phyloP scores from a whole-genome alignment of 2,113 vertebrate species.

The Capreolus pygargus region DNA sequence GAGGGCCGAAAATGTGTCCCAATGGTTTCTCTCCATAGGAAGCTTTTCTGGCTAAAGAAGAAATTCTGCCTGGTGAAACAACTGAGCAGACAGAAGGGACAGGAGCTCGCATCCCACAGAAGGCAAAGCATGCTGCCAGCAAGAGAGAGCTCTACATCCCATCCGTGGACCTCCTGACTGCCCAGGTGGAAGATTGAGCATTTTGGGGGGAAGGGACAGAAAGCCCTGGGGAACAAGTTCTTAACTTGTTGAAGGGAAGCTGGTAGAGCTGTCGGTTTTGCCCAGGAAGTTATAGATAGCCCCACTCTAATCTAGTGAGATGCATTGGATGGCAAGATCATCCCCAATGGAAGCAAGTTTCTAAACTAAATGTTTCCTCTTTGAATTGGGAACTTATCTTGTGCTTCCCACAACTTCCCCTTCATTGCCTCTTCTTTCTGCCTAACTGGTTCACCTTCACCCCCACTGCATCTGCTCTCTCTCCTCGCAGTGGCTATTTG shows the following conservation, averaged over 20 bases:
- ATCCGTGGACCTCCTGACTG: constrained; percentile 95
- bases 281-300: neutral
- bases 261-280: no score
- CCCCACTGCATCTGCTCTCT: neutral
- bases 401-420: neutral
- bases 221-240: neutral
- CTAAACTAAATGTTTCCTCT: neutral
- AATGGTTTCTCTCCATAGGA: constrained; percentile 68
- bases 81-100: constrained; percentile 64
- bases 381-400: neutral
- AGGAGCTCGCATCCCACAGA: constrained; percentile 59
- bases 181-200: constrained; percentile 85
- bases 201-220: neutral
- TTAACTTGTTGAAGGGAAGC: neutral
- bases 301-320: neutral
- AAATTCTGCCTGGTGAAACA: constrained; percentile 31
- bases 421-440: neutral
- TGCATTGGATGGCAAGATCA: neutral
- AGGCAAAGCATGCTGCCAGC: constrained; percentile 76
- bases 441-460: neutral
- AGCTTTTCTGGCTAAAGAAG: constrained; percentile 67
- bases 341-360: neutral
- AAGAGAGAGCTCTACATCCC: constrained; percentile 93
- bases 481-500: neutral
- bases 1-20: neutral